These are phyloP conservation scores for Boleophthalmus pectinirostris DNA, from an alignment of 2,113 vertebrate genomes.

Conservation along the genomic window DNA sequence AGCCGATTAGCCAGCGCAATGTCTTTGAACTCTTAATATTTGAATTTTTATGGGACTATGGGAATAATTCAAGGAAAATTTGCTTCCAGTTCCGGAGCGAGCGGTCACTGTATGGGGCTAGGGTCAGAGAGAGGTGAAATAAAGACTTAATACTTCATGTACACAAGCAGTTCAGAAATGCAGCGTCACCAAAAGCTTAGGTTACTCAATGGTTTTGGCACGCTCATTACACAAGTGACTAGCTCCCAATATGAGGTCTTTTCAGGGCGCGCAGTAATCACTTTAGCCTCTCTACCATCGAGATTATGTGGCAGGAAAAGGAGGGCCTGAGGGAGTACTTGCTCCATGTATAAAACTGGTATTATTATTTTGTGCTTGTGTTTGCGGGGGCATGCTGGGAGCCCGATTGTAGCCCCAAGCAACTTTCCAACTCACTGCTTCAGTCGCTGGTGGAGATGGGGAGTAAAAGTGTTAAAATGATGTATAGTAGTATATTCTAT, in stretches of 20 bases:
- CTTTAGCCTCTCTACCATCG: slow-evolving; percentile 13
- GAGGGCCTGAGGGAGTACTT: slow-evolving; percentile 13
- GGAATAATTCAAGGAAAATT: too few relatives aligned
- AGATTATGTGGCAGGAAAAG: slow-evolving; percentile 10
- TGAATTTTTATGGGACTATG: too few relatives aligned
- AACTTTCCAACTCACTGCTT: slow-evolving; percentile 22
- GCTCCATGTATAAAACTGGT: slow-evolving; percentile 34
- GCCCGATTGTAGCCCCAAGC: slow-evolving; percentile 44
- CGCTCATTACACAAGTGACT: slow-evolving; percentile 55
- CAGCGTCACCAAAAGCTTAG: slow-evolving; percentile 34
- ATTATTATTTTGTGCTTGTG: slow-evolving; percentile 37
- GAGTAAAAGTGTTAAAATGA: slow-evolving; percentile 23
- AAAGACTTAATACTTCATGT: neutral
- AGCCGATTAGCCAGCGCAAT: too few relatives aligned
- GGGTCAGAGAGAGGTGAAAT: neutral
- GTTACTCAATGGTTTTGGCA: slow-evolving; percentile 35
- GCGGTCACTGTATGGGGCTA: too few relatives aligned
- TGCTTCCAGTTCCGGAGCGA: too few relatives aligned
- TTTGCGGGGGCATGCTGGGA: slow-evolving; percentile 28
- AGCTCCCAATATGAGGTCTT: slow-evolving; percentile 33
- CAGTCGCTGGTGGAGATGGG: slow-evolving; percentile 22
- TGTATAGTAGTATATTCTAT: slow-evolving; percentile 20
- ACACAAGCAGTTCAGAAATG: slow-evolving; percentile 3
- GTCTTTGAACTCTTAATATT: too few relatives aligned
- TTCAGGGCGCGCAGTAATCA: slow-evolving; percentile 37